Base-by-base conservation (phyloP, 2,888 invertebrate species). In the Penaeus monodon region DNA sequence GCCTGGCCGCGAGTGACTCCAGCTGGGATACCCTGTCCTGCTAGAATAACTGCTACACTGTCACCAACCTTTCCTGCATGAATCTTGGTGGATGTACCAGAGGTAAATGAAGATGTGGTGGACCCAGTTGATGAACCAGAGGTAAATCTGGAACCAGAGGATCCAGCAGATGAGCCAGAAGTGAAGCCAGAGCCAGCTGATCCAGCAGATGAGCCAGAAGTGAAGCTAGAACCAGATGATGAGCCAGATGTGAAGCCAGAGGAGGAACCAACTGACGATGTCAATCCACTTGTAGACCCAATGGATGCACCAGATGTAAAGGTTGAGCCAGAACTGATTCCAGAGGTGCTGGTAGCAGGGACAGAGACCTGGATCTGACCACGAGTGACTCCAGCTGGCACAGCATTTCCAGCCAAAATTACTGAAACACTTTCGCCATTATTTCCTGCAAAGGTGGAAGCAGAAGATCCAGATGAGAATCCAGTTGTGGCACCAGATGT, bases 131-230 rank as follows among this genome's bases (percentile, higher is more conserved):
- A 27, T 33, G 49, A 10, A 22, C 49, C 49, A 49, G 77, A 77
- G n/a, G 38, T 29, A 76, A 17, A n/a, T 76, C 38, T 38, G n/a
- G 44, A n/a, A 24, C 44, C 49, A 44, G 77, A 77, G 1, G 7
- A 49, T 38, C 77, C 77, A 57, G 20, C 10, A 20, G 77, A 44
- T 33, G 77, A 77, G 24, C 77, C 77, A 77, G 77, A 38, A 38
- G 49, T 57, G 44, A 44, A 49, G 2, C 17, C 24, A n/a, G 27
- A 49, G 12, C 66, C 68, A 78, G 68, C 49, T 49, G 22, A 24
- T 77, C 49, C 24, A 49, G 57, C 29, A 20, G 33, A 57, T 27
- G 78, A 14, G 14, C 44, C 66, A 44, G 57, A 4, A 27, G 77
- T 49, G 57, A 65, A 44, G 0, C 57, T 78, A 29, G 66, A 57